Conservation (phyloP, 1,140 invertebrate genomes). For the Trialeurodes vaporariorum region DNA sequence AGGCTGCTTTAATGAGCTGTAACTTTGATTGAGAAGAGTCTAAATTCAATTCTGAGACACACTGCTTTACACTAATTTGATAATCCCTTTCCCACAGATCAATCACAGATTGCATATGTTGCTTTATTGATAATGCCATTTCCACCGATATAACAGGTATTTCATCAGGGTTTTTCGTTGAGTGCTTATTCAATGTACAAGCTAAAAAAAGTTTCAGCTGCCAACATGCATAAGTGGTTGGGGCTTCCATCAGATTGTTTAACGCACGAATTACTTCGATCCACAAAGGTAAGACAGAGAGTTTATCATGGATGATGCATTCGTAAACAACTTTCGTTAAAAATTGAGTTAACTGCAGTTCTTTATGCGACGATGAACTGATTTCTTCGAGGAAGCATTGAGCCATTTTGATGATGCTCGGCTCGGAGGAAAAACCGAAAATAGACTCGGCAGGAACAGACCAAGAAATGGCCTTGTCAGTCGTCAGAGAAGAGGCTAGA, state of each 20-base stretch:
- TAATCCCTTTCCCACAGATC: conserved; percentile 4
- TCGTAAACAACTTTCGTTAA: conserved; percentile 70
- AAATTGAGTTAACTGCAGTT: conserved; percentile 48
- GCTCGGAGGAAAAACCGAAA: conserved; percentile 41
- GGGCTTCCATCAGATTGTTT: conserved; percentile 15
- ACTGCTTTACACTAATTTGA: conserved; percentile 1
- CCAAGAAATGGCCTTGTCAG: conserved; percentile 60
- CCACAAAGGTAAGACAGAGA: conserved; percentile 63
- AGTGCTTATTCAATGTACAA: conserved; percentile 24
- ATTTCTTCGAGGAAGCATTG: conserved; percentile 45
- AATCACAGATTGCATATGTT: conserved; percentile 22
- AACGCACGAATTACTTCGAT: conserved; percentile 41
- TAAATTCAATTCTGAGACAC: conserved; percentile 5
- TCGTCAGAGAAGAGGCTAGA: conserved; percentile 67
- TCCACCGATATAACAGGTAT: conserved; percentile 19
- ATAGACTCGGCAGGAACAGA: conserved; percentile 38
- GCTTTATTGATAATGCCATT: conserved; percentile 32
- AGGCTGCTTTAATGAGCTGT: conserved; percentile 8
- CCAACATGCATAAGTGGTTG: conserved; percentile 9
- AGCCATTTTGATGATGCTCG: conserved; percentile 40
- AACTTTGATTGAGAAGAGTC: conserved; percentile 6
- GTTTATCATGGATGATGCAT: conserved; percentile 73
- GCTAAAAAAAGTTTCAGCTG: conserved; percentile 17
- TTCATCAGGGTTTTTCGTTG: conserved; percentile 20
- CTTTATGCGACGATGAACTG: conserved; percentile 21